A percentile compares a stretch with the other conserved stretches of the same genome.
Conservation (phyloP, 2,797 vertebrate genomes). For the Pseudochirops cupreus region DNA sequence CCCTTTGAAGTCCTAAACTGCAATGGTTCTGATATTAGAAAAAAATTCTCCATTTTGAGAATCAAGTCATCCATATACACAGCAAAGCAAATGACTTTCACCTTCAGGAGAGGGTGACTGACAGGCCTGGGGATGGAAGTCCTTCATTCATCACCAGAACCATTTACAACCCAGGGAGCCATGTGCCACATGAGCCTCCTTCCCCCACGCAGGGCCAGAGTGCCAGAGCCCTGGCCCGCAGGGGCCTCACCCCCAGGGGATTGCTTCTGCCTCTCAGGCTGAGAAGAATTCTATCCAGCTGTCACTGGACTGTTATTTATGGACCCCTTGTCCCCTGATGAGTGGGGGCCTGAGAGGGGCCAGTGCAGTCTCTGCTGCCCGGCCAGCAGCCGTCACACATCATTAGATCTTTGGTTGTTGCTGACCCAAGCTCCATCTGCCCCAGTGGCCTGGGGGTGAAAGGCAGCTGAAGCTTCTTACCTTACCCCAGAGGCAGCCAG, state of each 20-base stretch:
- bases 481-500: conserved; percentile 4
- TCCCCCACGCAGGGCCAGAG: not conserved
- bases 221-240: not conserved
- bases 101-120: not conserved
- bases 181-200: not conserved
- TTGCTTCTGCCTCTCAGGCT: not conserved
- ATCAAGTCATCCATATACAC: not conserved
- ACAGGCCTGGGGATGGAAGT: not conserved
- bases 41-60: not conserved
- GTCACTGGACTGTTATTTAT: conserved; percentile 81
- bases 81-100: conserved; percentile 5
- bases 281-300: conserved; percentile 36
- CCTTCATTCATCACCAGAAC: not conserved
- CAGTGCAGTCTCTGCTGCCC: conserved; percentile 75
- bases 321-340: conserved; percentile 77
- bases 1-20: not conserved
- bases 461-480: not conserved
- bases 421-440: conserved; percentile 31
- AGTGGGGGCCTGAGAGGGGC: conserved; percentile 72
- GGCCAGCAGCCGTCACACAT: conserved; percentile 78
- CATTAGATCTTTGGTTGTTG: conserved; percentile 76
- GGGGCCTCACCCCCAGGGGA: conserved; percentile 54
- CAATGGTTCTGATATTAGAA: not conserved
- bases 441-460: conserved; percentile 50
- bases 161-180: conserved; percentile 12